Conservation (phyloP, 2,888 invertebrate species). For the Luffia ferchaultella region DNA sequence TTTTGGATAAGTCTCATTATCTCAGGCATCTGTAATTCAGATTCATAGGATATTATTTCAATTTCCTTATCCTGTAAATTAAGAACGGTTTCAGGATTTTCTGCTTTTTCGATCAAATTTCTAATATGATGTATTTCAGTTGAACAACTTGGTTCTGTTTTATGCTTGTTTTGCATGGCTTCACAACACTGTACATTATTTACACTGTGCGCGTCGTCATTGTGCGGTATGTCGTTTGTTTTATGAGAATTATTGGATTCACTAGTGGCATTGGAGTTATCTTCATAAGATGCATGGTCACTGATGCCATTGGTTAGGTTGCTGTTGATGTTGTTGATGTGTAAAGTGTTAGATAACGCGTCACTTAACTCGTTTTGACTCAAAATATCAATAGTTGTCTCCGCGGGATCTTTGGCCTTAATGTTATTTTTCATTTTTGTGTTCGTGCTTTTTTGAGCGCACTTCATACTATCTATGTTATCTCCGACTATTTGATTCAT, state of each 20-base stretch:
- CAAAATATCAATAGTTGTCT: slow-evolving; percentile 40
- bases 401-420: slow-evolving; percentile 59
- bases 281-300: slow-evolving; percentile 36
- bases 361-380: slow-evolving; percentile 46
- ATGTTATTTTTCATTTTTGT: slow-evolving; percentile 49
- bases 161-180: slow-evolving; percentile 20
- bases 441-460: slow-evolving; percentile 45
- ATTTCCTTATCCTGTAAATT: slow-evolving; percentile 32
- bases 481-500: slow-evolving; percentile 54
- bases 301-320: slow-evolving; percentile 55
- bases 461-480: slow-evolving; percentile 46
- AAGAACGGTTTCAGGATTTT: slow-evolving; percentile 24
- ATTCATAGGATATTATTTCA: slow-evolving; percentile 76
- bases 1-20: slow-evolving; percentile 99
- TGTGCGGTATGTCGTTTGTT: slow-evolving; percentile 27
- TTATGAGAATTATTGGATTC: slow-evolving; percentile 25
- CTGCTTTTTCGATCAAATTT: slow-evolving; percentile 12
- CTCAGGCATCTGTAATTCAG: slow-evolving; percentile 97
- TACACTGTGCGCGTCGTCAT: slow-evolving; percentile 33
- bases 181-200: slow-evolving; percentile 52
- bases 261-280: slow-evolving; percentile 22
- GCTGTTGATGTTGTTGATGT: slow-evolving; percentile 48
- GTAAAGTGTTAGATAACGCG: slow-evolving; percentile 47
- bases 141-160: neutral
- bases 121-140: slow-evolving; percentile 3